Base-by-base conservation (phyloP, 2,113 vertebrate species). In the Phylloscopus trochilus region DNA sequence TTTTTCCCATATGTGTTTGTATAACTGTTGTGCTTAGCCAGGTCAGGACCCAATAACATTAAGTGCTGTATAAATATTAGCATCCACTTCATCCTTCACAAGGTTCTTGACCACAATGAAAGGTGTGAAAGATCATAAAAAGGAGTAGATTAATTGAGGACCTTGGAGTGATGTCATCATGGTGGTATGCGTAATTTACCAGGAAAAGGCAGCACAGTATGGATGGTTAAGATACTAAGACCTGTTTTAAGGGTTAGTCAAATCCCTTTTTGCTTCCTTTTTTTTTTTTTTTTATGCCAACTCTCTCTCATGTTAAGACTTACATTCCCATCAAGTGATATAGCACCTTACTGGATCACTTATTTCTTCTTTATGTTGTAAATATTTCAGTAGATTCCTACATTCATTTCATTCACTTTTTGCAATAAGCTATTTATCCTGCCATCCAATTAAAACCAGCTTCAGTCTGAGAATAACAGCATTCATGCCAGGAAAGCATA, bases 31-130 rank as follows among this genome's bases (percentile, higher is more conserved):
- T 92, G 53, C 81, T 76, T 83, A 69, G 68, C 46, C 82, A 83
- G 87, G 89, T 94, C 89, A 91, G 51, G 55, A 79, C 67, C 39
- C 70, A 95, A 95, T 94, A 92, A 88, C n/a, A 47, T 77, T 80
- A 97, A 94, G 82, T 85, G 67, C 58, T 89, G 46, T 95, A 95
- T 81, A 96, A 95, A 95, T 95, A 95, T 95, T 95, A 95, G 63
- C 84, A 89, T 77, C 89, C 55, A 95, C 82, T 94, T 90, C 70
- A 92, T 67, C n/a, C 33, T 92, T 95, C 91, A 52, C 63, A 46
- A 92, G 35, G 27, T 83, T 86, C 84, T 95, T 66, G 78, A 91
- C 84, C 74, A 91, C 87, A 92, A 82, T 1, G 4, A 90, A 96
- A 91, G 59, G 83, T 94, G 75, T 93, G 88, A 96, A 96, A 83